phyloP scores from a whole-genome alignment of 2,888 invertebrate species.

The Agrotis ipsilon region DNA sequence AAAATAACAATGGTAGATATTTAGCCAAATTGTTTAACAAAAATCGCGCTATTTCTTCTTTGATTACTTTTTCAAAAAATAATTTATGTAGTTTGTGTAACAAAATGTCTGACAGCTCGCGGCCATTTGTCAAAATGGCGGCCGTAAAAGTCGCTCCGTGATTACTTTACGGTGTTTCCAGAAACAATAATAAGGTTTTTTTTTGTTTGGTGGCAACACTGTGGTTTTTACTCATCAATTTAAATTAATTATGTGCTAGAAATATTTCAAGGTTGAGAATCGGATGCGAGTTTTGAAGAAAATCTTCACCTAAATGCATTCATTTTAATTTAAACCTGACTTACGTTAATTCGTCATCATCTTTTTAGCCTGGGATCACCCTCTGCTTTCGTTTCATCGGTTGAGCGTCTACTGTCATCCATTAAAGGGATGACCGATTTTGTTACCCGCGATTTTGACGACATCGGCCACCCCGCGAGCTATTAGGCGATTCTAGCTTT shows the following conservation, averaged over 20 bases:
- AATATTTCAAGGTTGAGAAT: conserved; percentile 23
- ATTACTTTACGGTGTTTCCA: conserved; percentile 56
- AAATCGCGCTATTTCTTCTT: conserved; percentile 13
- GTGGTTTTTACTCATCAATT: conserved; percentile 11
- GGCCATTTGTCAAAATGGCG: conserved; percentile 53
- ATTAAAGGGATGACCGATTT: no score
- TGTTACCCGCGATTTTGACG: no score
- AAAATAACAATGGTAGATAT: background rate
- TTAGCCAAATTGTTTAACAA: conserved; percentile 5
- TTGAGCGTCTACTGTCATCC: no score
- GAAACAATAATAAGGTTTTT: conserved; percentile 50
- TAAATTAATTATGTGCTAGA: conserved; percentile 17
- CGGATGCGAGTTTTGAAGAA: conserved; percentile 1
- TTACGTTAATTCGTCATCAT: background rate
- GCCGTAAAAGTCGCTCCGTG: conserved; percentile 57
- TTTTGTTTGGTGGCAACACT: conserved; percentile 24
- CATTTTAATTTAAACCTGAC: background rate
- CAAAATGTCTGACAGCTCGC: conserved; percentile 49
- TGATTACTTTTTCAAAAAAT: conserved; percentile 28
- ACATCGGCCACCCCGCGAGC: no score
- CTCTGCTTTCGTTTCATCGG: no score
- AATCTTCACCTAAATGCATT: background rate
- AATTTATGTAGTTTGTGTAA: conserved; percentile 47
- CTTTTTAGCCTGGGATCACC: no score
- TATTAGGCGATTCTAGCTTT: no score